Base-by-base conservation (phyloP, 2,888 invertebrate genomes). In the Incurvaria masculella region DNA sequence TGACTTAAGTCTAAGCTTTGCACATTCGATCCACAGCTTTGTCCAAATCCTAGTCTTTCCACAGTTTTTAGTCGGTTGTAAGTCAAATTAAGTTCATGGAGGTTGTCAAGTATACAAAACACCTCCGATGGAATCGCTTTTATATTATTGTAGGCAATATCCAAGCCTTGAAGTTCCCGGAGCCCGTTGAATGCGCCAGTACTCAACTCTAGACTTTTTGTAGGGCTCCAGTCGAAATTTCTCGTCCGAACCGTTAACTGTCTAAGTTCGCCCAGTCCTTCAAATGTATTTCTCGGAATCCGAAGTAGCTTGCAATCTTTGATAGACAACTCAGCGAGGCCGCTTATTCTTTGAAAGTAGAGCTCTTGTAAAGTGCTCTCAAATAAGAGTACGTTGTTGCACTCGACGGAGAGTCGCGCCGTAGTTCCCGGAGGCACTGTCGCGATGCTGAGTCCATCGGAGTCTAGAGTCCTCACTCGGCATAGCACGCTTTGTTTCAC, bases 101-200 rank as follows among this genome's bases (percentile, higher is more conserved):
- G 79, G 69, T 88, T 91, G 59, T 85, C 83, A 63, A 93, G 71
- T 42, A 86, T 83, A 71, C 94, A 94, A 65, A 93, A 88, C 54
- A 85, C 83, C 59, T 86, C 87, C 57, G 88, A 87, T 42, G 93
- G 91, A 63, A 94, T 68, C 54, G 86, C 84, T 58, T 89, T 83
- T 55, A 94, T 83, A 74, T 93, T 92, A 76, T 91, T 94, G 71
- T 89, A 86, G 62, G 87, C 85, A 68, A 94, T 78, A 71, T 93
- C 89, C 60, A 94, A 75, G 50, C 83, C 81, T 65, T 89, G 89
- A 45, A 94, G 78, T 68, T 92, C 91, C 61, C 86, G 84, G 57
- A 94, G 79, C 52, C 91, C 91, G 59, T 83, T 82, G 61, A 94
- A 85, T 53, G 88, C 84, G 57, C 83, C 84, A 53, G 84, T 71